Evolutionary conservation across 2,113 vertebrate genomes (phyloP).

Genomic region (Campylomormyrus tamandua): DNA sequence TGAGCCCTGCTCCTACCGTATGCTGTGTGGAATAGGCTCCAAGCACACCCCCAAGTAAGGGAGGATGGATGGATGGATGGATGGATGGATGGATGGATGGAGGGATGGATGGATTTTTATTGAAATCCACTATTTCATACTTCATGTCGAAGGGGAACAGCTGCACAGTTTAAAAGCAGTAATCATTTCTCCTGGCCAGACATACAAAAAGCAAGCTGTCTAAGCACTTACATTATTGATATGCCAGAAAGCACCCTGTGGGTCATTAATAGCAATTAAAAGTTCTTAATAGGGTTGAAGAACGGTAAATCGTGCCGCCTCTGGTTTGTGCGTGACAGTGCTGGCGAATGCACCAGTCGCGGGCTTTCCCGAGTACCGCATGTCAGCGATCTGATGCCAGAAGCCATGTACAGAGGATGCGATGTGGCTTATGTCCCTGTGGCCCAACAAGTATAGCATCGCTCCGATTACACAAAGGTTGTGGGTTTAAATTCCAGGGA

Average conservation of each 20-base stretch:
- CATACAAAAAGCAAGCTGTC: conserved; percentile 42
- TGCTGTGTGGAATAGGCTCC: neutral
- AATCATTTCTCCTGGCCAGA: neutral
- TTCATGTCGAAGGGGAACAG: neutral
- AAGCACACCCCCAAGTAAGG: neutral
- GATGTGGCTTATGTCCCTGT: neutral
- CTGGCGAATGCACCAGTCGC: neutral
- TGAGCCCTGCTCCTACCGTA: neutral
- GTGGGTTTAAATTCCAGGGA: neutral
- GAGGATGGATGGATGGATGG: neutral
- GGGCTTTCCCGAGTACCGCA: neutral
- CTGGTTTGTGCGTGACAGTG: neutral
- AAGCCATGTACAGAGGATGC: accelerated
- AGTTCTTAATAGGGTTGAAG: neutral
- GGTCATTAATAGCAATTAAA: conserved; percentile 19
- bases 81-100: neutral
- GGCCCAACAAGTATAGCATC: neutral
- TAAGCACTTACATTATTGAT: conserved; percentile 15
- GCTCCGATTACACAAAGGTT: neutral
- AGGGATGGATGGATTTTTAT: neutral
- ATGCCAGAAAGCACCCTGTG: neutral
- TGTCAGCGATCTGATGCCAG: neutral
- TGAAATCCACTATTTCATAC: neutral
- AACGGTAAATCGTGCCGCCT: neutral
- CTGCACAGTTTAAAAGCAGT: conserved; percentile 33